Evolutionary conservation across 2,113 vertebrate genomes (phyloP).

Genomic region (Alexandromys fortis): DNA sequence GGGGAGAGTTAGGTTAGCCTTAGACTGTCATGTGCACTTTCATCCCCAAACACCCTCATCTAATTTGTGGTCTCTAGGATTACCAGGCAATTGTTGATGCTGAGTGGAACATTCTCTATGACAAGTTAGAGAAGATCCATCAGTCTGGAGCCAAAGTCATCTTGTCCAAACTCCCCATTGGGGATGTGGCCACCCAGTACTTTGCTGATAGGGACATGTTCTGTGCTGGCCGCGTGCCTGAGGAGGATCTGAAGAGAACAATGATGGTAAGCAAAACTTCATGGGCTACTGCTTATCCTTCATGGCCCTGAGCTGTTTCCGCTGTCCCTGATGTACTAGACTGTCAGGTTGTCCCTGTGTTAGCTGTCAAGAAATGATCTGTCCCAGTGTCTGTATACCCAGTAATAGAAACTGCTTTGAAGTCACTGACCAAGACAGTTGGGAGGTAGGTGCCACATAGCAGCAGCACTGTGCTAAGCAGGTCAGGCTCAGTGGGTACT

Average conservation of each 20-base stretch:
- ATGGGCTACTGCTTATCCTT: not conserved
- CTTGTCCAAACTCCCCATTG: constrained; percentile 96
- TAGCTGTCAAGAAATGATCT: not conserved
- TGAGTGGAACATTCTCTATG: constrained; percentile 98
- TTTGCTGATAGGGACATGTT: constrained; percentile 98
- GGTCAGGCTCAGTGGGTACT: not conserved
- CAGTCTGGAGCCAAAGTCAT: constrained; percentile 96
- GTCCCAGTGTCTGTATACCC: not conserved
- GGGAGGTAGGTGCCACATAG: not conserved
- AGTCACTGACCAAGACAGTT: not conserved
- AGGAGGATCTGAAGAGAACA: constrained; percentile 97
- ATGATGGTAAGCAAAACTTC: constrained; percentile 92
- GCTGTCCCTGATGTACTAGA: not conserved
- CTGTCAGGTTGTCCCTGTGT: not conserved
- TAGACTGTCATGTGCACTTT: not conserved
- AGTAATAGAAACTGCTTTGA: not conserved
- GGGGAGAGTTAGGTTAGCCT: not conserved
- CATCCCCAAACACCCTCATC: not conserved
- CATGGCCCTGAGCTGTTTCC: not conserved
- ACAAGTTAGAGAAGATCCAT: constrained; percentile 96
- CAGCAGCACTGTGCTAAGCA: not conserved
- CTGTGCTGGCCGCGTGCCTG: constrained; percentile 95
- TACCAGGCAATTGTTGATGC: constrained; percentile 99
- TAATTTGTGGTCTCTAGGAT: constrained; percentile 87
- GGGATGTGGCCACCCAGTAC: constrained; percentile 97